phyloP scores from a whole-genome alignment of 2,888 invertebrate species.

The Hypolimnas misippus region DNA sequence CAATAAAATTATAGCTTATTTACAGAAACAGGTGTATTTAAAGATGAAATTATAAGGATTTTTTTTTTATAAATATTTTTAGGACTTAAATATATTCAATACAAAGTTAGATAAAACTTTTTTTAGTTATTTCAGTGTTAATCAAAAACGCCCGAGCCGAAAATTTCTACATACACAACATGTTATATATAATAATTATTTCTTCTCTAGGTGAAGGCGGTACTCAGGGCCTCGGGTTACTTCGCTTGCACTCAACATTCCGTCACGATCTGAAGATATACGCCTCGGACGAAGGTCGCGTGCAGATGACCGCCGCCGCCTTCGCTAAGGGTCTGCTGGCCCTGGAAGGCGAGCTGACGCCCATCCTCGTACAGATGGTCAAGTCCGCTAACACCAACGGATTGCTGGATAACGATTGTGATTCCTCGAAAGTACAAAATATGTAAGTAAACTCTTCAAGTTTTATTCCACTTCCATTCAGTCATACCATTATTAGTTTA shows the following conservation, averaged over 20 bases:
- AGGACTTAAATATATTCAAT: too few relatives aligned
- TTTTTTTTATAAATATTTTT: too few relatives aligned
- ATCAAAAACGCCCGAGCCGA: too few relatives aligned
- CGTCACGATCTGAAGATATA: constrained; percentile 99
- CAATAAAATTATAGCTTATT: too few relatives aligned
- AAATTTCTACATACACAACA: too few relatives aligned
- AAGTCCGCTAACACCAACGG: constrained; percentile 99
- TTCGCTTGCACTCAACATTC: constrained; percentile 98
- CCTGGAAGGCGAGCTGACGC: constrained; percentile 98
- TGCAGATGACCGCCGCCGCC: constrained; percentile 99
- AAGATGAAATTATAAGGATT: too few relatives aligned
- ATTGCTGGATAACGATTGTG: constrained; percentile 98
- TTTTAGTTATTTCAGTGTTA: too few relatives aligned
- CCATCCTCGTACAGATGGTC: constrained; percentile 99
- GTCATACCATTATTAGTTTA: too few relatives aligned
- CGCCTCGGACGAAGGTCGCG: constrained; percentile 99
- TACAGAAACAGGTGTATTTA: too few relatives aligned
- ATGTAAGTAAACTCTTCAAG: constrained; percentile 86
- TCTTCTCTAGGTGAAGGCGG: constrained; percentile 95
- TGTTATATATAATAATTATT: too few relatives aligned
- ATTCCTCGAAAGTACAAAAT: constrained; percentile 97
- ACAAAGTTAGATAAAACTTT: too few relatives aligned
- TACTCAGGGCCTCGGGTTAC: constrained; percentile 97
- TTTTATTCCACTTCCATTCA: neutral
- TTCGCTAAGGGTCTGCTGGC: constrained; percentile 99